Base-by-base conservation (phyloP, 2,888 invertebrate species). In the Camptogramma bilineatum region DNA sequence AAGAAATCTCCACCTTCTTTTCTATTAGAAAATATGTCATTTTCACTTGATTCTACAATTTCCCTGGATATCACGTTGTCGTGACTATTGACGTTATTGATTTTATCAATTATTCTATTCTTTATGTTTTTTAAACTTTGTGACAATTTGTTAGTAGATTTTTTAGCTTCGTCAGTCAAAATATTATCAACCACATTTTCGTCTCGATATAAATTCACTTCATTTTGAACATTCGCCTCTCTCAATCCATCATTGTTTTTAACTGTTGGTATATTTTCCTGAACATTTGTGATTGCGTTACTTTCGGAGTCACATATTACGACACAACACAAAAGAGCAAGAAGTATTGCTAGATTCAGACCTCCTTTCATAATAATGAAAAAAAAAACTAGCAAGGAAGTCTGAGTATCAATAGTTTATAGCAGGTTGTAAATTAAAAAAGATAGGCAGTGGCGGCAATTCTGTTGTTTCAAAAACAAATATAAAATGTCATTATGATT, bases 311-410 rank as follows among this genome's bases (percentile, higher is more conserved):
- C 17, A 44, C 44, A 8, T 44, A 44, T 1, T 44, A 16, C 19
- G 34, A 34, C 39, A 39, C 42, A 48, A 60, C 39, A 53, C 10
- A 52, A 18, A 21, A 58, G 7, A 9, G 48, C 8, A 53, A 56
- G 16, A 21, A 56, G 55, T 50, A 62, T 52, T 63, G 52, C 28
- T 8, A 46, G 24, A 21, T 21, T 34, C 1, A 58, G 52, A 59
- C 57, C 47, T 59, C 52, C 42, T 64, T 62, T 62, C 62, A 57
- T 59, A 62, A 54, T 60, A 64, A 63, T 46, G 31, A 53, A 31
- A 57, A 50, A 55, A 28, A 52, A 21, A 60, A 56, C 56, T 56
- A 44, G 28, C 28, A 16, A 50, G 10, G 28, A 7, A 18, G 21
- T 3, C 1, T 17, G 24, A 42, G 4, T 39, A 24, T 3, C 1